Evolutionary conservation across 2,888 invertebrate genomes (phyloP), one percentile per base, ranked within the genome.

Genomic region (Leucoma salicis): DNA sequence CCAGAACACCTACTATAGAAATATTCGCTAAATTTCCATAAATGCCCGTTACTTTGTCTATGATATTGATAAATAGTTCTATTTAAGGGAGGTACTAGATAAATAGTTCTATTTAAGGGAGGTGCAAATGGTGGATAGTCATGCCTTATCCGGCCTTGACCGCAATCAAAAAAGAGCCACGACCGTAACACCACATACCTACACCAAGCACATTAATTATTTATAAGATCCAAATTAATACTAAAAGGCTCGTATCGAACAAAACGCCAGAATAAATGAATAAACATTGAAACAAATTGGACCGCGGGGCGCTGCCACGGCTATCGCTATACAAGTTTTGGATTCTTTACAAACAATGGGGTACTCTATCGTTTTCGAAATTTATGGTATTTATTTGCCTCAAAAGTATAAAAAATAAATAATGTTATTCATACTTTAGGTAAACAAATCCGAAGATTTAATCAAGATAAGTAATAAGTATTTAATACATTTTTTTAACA

Each of bases 161-260:
- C 82, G 65, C 72, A 58, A 47, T 58, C 63, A 62, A 58, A 65
- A 53, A 55, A 65, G 70, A 65, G 65, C 64, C 67, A 57, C 66
- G 64, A 63, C 72, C 68, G 65, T 51, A 57, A 27, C 27, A 27
- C 27, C 53, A 68, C 60, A 74, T 68, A 69, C 66, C 62, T 66
- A 70, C 60, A 74, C 64, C 67, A 57, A 55, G 48, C 67, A 61
- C 74, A 81, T 83, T 77, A 78, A 81, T 81, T 82, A 85, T 85
- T 83, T 81, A 85, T 84, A 80, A 79, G 78, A 66, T 72, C 77
- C 72, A 83, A 86, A 82, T 83, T 82, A 83, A 81, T 81, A 80
- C 78, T 77, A 75, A 80, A 81, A 71, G 70, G 68, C 63, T 58
- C 64, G 66, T 70, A 69, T 70, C 70, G 69, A 70, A 78, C 75